Evolutionary conservation across 2,888 invertebrate species (phyloP).

Genomic region (Hyles lineata): DNA sequence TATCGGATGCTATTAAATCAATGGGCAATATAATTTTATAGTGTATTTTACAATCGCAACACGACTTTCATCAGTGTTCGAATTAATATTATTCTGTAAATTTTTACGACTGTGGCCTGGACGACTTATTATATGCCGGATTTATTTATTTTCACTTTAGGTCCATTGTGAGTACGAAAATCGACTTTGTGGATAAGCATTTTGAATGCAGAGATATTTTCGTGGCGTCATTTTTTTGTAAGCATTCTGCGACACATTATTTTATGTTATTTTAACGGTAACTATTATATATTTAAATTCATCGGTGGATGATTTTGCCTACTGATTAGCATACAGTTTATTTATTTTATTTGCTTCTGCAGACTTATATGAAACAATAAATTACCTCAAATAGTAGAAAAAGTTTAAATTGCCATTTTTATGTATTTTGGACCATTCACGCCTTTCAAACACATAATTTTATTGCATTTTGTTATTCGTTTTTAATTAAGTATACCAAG

Average conservation of each 20-base stretch:
- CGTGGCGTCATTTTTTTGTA: background rate
- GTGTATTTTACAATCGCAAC: conserved; percentile 19
- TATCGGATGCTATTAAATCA: background rate
- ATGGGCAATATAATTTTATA: conserved; percentile 21
- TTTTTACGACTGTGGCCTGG: conserved; percentile 17
- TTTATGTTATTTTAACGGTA: conserved; percentile 1
- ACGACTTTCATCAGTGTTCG: conserved; percentile 23
- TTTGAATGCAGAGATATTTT: background rate
- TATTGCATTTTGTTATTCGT: background rate
- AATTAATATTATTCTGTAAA: conserved; percentile 12
- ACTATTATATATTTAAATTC: conserved; percentile 5
- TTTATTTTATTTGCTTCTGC: background rate
- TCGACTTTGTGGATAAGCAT: background rate
- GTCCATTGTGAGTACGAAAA: background rate
- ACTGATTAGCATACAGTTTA: conserved; percentile 9
- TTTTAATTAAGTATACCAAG: background rate
- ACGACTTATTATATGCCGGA: conserved; percentile 11
- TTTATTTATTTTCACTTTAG: background rate
- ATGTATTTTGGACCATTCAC: background rate
- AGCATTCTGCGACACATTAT: background rate
- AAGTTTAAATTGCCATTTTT: background rate
- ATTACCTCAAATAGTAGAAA: background rate
- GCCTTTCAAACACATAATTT: background rate
- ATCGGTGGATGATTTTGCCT: background rate
- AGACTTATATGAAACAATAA: background rate